Conservation (phyloP, 2,888 invertebrate species). For the Dolomedes plantarius region DNA sequence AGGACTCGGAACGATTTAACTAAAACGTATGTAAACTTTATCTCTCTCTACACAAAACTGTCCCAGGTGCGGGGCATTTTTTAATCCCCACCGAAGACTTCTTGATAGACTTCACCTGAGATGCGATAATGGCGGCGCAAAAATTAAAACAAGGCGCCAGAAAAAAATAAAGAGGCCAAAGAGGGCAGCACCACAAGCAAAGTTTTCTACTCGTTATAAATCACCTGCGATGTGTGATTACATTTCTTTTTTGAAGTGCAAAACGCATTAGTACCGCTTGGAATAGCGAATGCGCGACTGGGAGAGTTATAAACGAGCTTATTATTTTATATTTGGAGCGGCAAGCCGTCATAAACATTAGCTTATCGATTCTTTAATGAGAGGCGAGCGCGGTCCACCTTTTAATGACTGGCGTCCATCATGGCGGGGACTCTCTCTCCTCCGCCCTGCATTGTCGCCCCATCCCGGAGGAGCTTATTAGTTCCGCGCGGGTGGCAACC, state of each 20-base stretch:
- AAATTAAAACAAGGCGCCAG: slow-evolving; percentile 25
- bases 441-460: slow-evolving; percentile 39
- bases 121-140: slow-evolving; percentile 49
- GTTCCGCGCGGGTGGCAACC: slow-evolving; percentile 60
- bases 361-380: slow-evolving; percentile 71
- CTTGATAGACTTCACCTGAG: slow-evolving; percentile 58
- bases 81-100: slow-evolving; percentile 14
- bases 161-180: slow-evolving; percentile 1
- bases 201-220: slow-evolving; percentile 48
- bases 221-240: slow-evolving; percentile 60
- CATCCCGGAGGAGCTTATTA: slow-evolving; percentile 69
- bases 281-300: slow-evolving; percentile 61
- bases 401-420: slow-evolving; percentile 69
- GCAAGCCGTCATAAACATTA: slow-evolving; percentile 70
- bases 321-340: slow-evolving; percentile 70
- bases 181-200: background rate
- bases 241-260: slow-evolving; percentile 40
- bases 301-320: slow-evolving; percentile 70
- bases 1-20: slow-evolving; percentile 33
- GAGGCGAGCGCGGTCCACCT: slow-evolving; percentile 52
- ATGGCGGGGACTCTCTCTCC: slow-evolving; percentile 6
- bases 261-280: slow-evolving; percentile 68
- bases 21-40: slow-evolving; percentile 49
- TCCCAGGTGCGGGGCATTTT: slow-evolving; percentile 51
- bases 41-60: slow-evolving; percentile 48